Conservation (phyloP, 2,888 invertebrate species). For the Calephelis perditalis region DNA sequence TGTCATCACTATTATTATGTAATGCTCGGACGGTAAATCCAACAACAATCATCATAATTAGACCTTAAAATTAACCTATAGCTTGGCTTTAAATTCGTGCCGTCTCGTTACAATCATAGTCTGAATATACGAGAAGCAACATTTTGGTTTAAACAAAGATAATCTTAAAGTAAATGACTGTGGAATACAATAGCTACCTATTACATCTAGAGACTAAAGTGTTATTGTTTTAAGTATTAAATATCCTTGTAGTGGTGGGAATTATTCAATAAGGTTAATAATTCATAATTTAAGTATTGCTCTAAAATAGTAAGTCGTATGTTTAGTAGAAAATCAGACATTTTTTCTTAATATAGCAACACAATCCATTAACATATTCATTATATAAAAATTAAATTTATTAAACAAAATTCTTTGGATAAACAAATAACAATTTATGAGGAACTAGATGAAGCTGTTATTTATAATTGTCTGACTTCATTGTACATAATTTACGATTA, state of each 20-base stretch:
- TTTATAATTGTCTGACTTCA: conserved; percentile 43
- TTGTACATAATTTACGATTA: conserved; percentile 38
- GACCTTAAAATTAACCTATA: conserved; percentile 70
- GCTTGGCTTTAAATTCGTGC: conserved; percentile 77
- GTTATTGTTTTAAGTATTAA: conserved; percentile 67
- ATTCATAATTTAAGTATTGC: conserved; percentile 69
- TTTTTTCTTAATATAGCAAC: conserved; percentile 41
- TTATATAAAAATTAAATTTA: conserved; percentile 46
- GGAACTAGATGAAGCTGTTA: conserved; percentile 67
- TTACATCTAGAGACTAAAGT: conserved; percentile 59
- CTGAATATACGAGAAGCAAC: conserved; percentile 73
- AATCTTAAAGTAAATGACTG: conserved; percentile 69
- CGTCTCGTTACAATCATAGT: conserved; percentile 66
- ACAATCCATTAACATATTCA: conserved; percentile 34
- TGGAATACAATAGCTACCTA: conserved; percentile 67
- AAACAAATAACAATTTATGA: conserved; percentile 60
- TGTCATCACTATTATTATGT: conserved; percentile 70
- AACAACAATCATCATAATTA: conserved; percentile 70
- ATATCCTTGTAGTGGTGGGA: conserved; percentile 69
- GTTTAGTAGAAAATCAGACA: neutral
- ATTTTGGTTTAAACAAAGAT: conserved; percentile 69
- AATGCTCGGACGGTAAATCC: conserved; percentile 75
- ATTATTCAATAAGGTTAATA: conserved; percentile 55
- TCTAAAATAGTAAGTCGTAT: conserved; percentile 35
- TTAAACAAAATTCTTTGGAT: conserved; percentile 68